phyloP scores from a whole-genome alignment of 1,140 invertebrate species.

The Tetranychus cinnabarinus region DNA sequence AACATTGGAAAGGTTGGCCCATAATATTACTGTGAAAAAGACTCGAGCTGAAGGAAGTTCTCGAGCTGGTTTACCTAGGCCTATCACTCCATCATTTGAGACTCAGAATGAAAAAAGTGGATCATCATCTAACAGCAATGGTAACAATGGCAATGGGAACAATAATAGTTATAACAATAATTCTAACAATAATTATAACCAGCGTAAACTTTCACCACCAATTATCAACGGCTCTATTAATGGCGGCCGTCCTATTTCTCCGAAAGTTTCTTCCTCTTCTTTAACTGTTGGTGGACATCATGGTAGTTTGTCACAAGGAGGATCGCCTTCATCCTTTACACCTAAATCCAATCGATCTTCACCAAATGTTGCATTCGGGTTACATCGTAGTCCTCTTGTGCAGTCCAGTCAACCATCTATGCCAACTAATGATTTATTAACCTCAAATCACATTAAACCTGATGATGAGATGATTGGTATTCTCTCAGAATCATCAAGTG shows the following conservation, averaged over 20 bases:
- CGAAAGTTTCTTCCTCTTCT: neutral
- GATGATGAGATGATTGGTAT: slow-evolving; percentile 14
- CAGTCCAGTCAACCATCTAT: neutral
- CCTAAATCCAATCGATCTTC: too few relatives aligned
- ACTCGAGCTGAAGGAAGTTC: slow-evolving; percentile 36
- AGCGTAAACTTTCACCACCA: neutral
- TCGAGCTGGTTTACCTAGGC: slow-evolving; percentile 1
- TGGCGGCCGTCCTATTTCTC: neutral
- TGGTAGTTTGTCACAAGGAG: too few relatives aligned
- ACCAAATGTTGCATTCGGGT: too few relatives aligned
- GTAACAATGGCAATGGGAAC: neutral
- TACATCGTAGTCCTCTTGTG: neutral
- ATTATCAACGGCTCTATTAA: neutral
- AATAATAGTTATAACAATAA: neutral
- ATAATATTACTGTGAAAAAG: slow-evolving; percentile 81
- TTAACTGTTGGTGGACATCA: too few relatives aligned
- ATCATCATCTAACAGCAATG: neutral
- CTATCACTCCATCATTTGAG: neutral
- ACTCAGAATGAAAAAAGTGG: neutral
- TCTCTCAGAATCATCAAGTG: slow-evolving; percentile 17
- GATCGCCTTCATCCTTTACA: too few relatives aligned
- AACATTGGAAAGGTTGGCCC: slow-evolving; percentile 64
- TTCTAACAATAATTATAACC: neutral
- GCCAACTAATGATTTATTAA: neutral
- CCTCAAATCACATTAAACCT: neutral